Evolutionary conservation across 2,113 vertebrate genomes (phyloP).

Genomic region (Lepidothrix coronata): DNA sequence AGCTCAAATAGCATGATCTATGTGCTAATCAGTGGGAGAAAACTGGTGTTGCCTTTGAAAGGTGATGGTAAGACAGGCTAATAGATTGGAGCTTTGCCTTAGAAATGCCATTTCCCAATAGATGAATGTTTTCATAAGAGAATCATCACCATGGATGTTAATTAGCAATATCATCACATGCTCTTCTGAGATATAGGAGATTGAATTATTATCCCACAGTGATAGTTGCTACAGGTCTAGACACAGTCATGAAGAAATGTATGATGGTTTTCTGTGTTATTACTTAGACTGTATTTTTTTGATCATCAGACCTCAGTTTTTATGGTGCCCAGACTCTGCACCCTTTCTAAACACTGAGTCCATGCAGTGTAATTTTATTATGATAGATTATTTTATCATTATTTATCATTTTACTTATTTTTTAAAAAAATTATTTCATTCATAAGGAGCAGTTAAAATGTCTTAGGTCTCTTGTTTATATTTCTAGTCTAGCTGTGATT

Average conservation of each 20-base stretch:
- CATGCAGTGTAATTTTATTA: not conserved
- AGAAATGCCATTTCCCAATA: constrained; percentile 6
- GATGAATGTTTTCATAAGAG: not conserved
- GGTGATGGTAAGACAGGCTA: not conserved
- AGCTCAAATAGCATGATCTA: not conserved
- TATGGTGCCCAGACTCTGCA: not conserved
- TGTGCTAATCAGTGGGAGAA: not conserved
- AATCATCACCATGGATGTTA: constrained; percentile 1
- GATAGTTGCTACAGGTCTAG: not conserved
- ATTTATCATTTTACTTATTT: not conserved
- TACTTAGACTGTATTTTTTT: not conserved
- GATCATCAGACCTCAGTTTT: not conserved
- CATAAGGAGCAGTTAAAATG: not conserved
- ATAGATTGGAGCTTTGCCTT: not conserved
- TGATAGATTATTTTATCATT: not conserved
- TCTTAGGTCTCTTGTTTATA: not conserved
- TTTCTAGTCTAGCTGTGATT: not conserved
- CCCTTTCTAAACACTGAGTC: not conserved
- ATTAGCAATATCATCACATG: not conserved
- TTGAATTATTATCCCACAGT: not conserved
- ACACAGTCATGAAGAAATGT: not conserved
- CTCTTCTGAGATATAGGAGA: not conserved
- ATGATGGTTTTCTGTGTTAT: not conserved
- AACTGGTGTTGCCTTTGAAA: not conserved
- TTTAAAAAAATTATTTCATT: not conserved